Base-by-base conservation (phyloP, 2,797 vertebrate genomes). In the Cynodonichthys magdalenae region DNA sequence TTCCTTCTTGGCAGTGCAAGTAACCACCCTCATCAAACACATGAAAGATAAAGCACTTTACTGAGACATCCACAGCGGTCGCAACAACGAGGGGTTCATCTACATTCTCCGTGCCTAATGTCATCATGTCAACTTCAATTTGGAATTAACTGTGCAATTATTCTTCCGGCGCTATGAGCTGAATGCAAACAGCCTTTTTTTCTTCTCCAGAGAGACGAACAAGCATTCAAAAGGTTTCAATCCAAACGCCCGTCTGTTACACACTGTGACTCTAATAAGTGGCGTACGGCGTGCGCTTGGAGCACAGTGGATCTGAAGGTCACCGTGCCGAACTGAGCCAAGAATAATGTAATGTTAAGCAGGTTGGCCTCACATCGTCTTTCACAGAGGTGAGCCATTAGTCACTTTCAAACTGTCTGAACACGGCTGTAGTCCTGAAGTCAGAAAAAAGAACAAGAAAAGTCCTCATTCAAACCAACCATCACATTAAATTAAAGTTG, bases 41-140 rank as follows among this genome's bases (percentile, higher is more conserved):
- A 59, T 58, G 62, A 62, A 74, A 80, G 84, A 80, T 91, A 92
- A 94, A 92, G 92, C 92, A 92, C 90, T 93, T 24, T 93, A 88
- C 85, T 87, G 84, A 91, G 84, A 91, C 87, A 89, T 92, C 88
- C 85, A 88, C 81, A 82, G 89, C 88, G 80, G 88, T 90, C 78
- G 63, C 80, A 73, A 80, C 78, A 81, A 83, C 66, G 76, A 87
- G 66, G 24, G 73, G 69, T 81, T 88, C 82, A 75, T 77, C 87
- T 91, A 90, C 88, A 88, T 90, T 91, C 90, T 87, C 78, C 65
- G 66, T 74, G 83, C 87, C 69, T 79, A 71, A 82, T 75, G 70
- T 83, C 81, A 84, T 87, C 66, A 66, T 15, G 80, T 83, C 81
- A 64, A 53, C 80, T 74, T 74, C 66, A 48, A 73, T 86, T 83